Evolutionary conservation across 2,888 invertebrate genomes (phyloP).

Genomic region (Callinectes sapidus): DNA sequence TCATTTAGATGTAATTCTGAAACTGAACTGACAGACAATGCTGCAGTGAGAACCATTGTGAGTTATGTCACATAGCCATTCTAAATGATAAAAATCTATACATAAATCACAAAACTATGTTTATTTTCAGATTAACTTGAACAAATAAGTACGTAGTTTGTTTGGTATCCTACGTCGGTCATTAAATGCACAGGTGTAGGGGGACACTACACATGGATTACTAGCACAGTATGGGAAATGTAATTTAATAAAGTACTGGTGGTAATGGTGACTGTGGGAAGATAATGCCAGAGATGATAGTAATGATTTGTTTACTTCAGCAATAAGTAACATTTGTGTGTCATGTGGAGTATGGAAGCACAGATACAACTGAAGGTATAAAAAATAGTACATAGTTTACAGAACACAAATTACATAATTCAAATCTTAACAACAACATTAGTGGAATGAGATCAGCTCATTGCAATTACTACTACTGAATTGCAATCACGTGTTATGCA

Average conservation of each 20-base stretch:
- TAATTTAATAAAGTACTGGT: background rate
- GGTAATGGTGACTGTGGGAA: background rate
- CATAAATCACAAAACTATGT: background rate
- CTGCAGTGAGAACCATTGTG: background rate
- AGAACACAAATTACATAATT: background rate
- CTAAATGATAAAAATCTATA: background rate
- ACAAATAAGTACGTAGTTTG: background rate
- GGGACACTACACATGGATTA: background rate
- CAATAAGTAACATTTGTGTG: background rate
- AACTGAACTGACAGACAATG: background rate
- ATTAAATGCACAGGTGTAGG: background rate
- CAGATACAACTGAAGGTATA: background rate
- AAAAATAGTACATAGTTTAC: background rate
- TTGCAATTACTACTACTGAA: background rate
- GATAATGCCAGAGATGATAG: background rate
- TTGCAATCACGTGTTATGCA: background rate
- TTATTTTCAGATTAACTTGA: too few relatives aligned
- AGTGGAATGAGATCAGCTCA: background rate
- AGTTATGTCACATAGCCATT: background rate
- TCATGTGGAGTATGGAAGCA: background rate
- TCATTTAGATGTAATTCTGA: too few relatives aligned
- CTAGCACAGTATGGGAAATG: too few relatives aligned
- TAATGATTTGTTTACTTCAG: background rate
- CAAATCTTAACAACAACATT: background rate
- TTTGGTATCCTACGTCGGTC: background rate